These are phyloP conservation scores for Meteorus colon DNA, from an alignment of 2,888 invertebrate species.

Conservation along the genomic window DNA sequence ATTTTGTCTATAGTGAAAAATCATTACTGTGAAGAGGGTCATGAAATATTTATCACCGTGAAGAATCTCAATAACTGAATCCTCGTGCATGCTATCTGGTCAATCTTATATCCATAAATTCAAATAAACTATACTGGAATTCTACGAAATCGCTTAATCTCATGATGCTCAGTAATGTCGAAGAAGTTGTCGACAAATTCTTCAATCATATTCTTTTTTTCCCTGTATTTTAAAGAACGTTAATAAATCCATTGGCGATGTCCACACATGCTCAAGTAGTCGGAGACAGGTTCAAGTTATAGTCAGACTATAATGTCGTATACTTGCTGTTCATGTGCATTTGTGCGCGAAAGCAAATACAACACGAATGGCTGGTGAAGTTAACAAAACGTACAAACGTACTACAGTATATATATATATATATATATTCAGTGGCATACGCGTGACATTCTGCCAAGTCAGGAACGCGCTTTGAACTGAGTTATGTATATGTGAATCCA, in stretches of 20 bases:
- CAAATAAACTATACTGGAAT: constrained; percentile 26
- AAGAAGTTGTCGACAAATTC: constrained; percentile 29
- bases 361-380: background rate
- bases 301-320: background rate
- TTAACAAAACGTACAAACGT: constrained; percentile 25
- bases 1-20: background rate
- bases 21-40: background rate
- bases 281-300: background rate
- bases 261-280: background rate
- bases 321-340: background rate
- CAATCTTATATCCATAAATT: constrained; percentile 32
- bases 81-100: constrained; percentile 19
- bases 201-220: constrained; percentile 12
- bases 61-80: constrained; percentile 17
- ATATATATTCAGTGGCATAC: constrained; percentile 38
- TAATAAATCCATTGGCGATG: constrained; percentile 17
- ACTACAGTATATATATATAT: too few species aligned
- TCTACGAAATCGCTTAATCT: constrained; percentile 38
- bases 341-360: background rate
- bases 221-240: background rate
- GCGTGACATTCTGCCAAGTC: constrained; percentile 54
- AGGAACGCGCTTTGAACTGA: constrained; percentile 51
- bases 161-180: constrained; percentile 4
- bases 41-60: background rate
- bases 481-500: constrained; percentile 51